A percentile compares a stretch with the other conserved stretches of the same genome.
These are phyloP conservation scores for Troglohyphantes excavatus DNA, from an alignment of 2,888 invertebrate genomes.

Conservation along the genomic window DNA sequence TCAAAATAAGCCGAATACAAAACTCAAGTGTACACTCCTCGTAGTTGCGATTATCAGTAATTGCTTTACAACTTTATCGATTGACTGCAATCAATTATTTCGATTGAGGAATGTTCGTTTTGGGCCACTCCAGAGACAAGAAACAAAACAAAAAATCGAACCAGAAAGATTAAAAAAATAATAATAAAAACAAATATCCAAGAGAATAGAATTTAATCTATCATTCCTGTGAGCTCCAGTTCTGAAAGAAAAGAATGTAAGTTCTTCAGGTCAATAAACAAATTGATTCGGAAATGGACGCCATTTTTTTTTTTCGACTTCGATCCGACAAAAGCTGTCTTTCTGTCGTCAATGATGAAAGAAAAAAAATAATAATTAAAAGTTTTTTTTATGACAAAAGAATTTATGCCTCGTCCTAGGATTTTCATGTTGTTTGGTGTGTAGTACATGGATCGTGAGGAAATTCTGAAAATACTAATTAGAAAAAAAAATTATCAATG, in stretches of 20 bases:
- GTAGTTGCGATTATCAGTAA: slow-evolving; percentile 18
- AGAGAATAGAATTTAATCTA: slow-evolving; percentile 63
- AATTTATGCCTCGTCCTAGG: background rate
- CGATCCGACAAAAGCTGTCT: slow-evolving; percentile 11
- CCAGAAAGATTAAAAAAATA: background rate
- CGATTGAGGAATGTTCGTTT: slow-evolving; percentile 47
- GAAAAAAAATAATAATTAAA: slow-evolving; percentile 32
- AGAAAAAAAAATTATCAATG: slow-evolving; percentile 47
- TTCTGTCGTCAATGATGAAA: slow-evolving; percentile 32
- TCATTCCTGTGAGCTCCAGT: slow-evolving; percentile 46
- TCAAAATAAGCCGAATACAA: background rate
- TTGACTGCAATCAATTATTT: slow-evolving; percentile 37
- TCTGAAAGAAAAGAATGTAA: slow-evolving; percentile 42
- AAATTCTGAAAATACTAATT: slow-evolving; percentile 52
- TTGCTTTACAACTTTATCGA: slow-evolving; percentile 30
- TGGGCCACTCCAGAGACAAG: slow-evolving; percentile 4
- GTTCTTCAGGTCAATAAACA: slow-evolving; percentile 65
- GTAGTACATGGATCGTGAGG: slow-evolving; percentile 54
- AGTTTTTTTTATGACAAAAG: background rate
- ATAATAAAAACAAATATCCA: slow-evolving; percentile 24
- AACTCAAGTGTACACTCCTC: background rate
- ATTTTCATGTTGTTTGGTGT: background rate
- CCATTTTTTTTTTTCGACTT: slow-evolving; percentile 1
- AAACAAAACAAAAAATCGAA: background rate
- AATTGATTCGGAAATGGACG: slow-evolving; percentile 68